Evolutionary conservation across 2,888 invertebrate genomes (phyloP), one percentile per base, ranked within the genome.

Genomic region (Deilephila porcellus): DNA sequence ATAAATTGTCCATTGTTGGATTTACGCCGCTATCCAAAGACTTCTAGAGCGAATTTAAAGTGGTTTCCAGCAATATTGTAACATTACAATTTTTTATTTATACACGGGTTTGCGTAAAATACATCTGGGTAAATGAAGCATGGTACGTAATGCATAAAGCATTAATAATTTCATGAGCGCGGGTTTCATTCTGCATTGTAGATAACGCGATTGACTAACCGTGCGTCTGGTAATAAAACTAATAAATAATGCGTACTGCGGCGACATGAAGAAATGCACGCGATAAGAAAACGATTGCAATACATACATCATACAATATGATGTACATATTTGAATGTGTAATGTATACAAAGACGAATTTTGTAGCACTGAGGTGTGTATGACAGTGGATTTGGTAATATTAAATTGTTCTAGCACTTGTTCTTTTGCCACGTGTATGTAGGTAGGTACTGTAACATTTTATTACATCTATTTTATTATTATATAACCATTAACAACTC

Each of bases 131-230:
- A 1, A 56, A 19, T 6, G 56, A 56, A 4, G n/a, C 19, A n/a
- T 56, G 6, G n/a, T 5, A n/a, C 4, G 5, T n/a, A 56, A 56
- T 2, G 56, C n/a, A 56, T 19, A 56, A 6, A n/a, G 8, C 19
- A 19, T 25, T 60, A 17, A 29, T 14, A 60, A 29, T 67, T 52
- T 37, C 52, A 45, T 52, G 20, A 25, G 52, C 45, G 45, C 17
- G 17, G 20, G 17, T 67, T 29, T 25, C 67, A 67, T 52, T 67
- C 32, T 20, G 52, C 25, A 25, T 17, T 25, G 20, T 7, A 67
- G 67, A 67, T 67, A 67, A 67, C 52, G 63, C 3, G 67, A 67
- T 67, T 67, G 67, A 52, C 67, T 67, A 67, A 67, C 67, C 52
- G 67, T 67, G 67, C 25, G 45, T 45, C 52, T 29, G 25, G 56